A percentile compares a stretch with the other conserved stretches of the same genome.
Conservation (phyloP, 1,140 invertebrate species). For the Rhysida immarginata region DNA sequence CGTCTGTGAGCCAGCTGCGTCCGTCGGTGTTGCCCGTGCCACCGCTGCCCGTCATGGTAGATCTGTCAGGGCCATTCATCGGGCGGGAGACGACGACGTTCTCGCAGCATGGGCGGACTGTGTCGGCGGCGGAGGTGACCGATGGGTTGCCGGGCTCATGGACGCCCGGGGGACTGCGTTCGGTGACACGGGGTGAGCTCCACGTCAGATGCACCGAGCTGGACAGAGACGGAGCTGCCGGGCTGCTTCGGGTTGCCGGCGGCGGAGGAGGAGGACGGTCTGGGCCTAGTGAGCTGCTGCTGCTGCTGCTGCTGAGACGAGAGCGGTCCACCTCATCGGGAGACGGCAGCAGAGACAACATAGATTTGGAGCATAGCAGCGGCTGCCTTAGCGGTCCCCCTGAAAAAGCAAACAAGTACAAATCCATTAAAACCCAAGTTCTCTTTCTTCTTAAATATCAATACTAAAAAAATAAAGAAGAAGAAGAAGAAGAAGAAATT, state of each 20-base stretch:
- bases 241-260: neutral
- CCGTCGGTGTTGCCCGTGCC: conserved; percentile 7
- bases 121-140: neutral
- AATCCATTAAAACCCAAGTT: too few relatives aligned
- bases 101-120: neutral
- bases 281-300: neutral
- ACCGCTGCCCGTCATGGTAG: neutral
- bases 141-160: neutral
- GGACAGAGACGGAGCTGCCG: neutral
- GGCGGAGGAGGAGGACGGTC: neutral
- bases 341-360: conserved; percentile 2
- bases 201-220: neutral
- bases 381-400: neutral
- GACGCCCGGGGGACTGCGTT: neutral
- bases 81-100: neutral
- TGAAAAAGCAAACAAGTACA: too few relatives aligned
- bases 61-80: conserved; percentile 15
- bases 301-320: neutral
- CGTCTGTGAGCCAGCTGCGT: conserved; percentile 11
- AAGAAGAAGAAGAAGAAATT: too few relatives aligned
- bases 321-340: neutral
- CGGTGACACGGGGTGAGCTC: neutral
- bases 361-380: conserved; percentile 1
- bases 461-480: too few relatives aligned
- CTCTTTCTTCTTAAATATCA: too few relatives aligned